Evolutionary conservation across 2,797 vertebrate species (phyloP), one percentile per base, ranked within the genome.

Genomic region (Sebastes elongatus): DNA sequence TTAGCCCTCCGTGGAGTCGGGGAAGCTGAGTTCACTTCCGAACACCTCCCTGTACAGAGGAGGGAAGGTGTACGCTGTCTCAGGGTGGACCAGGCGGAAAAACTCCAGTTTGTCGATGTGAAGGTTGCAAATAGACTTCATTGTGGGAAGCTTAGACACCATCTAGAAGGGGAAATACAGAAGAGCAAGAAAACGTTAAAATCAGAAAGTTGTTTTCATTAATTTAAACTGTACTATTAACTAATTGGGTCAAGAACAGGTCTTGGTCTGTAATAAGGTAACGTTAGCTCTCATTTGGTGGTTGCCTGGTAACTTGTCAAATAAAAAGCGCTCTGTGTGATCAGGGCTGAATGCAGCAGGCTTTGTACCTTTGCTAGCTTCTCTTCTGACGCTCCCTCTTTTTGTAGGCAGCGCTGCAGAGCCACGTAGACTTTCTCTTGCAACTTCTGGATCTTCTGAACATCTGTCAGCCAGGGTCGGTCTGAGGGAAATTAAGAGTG

Each of bases 21-120:
- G 96, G 92, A 97, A 97, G 87, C 94, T 94, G n/a, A 97, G 93
- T 87, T 98, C 97, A 6, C 97, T 97, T 84, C 95, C 95, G 88
- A 98, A 98, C 18, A 98, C 97, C 81, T 98, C 97, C 77, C 96
- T 95, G 49, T 98, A 98, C 76, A 98, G 96, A 2, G 97, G 97
- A 0, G 97, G 97, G 74, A 98, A 98, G 80, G 92, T 96, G 80
- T 96, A 96, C 5, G 96, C 96, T 0, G 96, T 98, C 84, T 98
- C 97, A 0, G 97, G 97, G 89, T 98, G 97, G 71, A 98, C 91
- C 63, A 98, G 94, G 3, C 95, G 96, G 93, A 98, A 98, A 93
- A 98, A 97, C 88, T 98, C 97, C 94, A 98, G 94, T 92, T 98
- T 98, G 92, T 98, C 97, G 59, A 97, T 95, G 93, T 98, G 97